These are phyloP conservation scores for Loxodonta africana DNA, from an alignment of 2,113 vertebrate species.

Conservation along the genomic window DNA sequence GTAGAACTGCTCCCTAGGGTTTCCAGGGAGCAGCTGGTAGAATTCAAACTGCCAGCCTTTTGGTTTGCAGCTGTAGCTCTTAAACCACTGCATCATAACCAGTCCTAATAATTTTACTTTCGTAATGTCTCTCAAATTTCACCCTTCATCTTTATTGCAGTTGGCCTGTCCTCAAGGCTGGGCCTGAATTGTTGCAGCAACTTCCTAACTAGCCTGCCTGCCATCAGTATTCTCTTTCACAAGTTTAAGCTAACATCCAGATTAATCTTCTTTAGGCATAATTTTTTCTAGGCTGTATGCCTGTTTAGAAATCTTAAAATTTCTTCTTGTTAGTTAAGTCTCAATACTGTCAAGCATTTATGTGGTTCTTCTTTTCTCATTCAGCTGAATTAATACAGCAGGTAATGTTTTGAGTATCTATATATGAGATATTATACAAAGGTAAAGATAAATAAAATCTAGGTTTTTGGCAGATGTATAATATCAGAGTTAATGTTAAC, in stretches of 20 bases:
- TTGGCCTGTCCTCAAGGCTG: background rate
- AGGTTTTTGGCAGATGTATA: conserved; percentile 1
- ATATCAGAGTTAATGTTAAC: conserved; percentile 21
- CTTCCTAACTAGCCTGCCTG: background rate
- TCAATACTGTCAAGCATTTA: conserved; percentile 25
- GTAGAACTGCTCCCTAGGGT: too few relatives aligned
- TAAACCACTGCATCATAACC: background rate
- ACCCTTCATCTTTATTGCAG: background rate
- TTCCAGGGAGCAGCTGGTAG: too few relatives aligned
- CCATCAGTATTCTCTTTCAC: background rate
- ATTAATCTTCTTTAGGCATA: background rate
- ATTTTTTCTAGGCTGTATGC: background rate
- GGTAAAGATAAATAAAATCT: conserved; percentile 32
- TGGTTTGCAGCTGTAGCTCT: too few relatives aligned
- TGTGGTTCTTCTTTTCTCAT: conserved; percentile 12
- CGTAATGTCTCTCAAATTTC: background rate
- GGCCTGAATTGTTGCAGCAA: background rate
- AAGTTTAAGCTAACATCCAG: background rate
- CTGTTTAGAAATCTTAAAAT: conserved; percentile 58
- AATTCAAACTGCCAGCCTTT: too few relatives aligned
- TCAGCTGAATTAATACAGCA: background rate
- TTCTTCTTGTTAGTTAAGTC: background rate
- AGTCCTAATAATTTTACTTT: conserved; percentile 5
- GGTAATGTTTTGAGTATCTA: background rate
- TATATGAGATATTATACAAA: background rate